Percentiles rank a stretch among this genome's conserved stretches.
phyloP scores from a whole-genome alignment of 2,888 invertebrate genomes.

The Linnaemya vulpina region DNA sequence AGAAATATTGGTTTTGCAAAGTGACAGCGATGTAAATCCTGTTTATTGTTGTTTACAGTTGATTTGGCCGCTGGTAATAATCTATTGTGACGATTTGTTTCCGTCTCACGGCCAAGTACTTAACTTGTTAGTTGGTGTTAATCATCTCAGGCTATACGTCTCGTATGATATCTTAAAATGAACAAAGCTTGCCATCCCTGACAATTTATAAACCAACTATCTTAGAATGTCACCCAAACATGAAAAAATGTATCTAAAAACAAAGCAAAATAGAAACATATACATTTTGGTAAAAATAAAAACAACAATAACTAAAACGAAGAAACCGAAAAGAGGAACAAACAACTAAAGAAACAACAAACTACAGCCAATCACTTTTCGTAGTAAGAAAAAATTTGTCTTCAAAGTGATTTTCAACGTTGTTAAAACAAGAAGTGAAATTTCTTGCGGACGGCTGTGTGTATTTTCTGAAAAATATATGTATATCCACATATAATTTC shows the following conservation, averaged over 20 bases:
- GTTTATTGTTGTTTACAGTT: too few relatives aligned
- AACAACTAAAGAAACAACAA: constrained; percentile 49
- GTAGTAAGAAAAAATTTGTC: constrained; percentile 36
- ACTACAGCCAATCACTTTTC: constrained; percentile 54
- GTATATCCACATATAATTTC: background rate
- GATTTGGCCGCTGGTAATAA: too few relatives aligned
- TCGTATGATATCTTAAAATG: too few relatives aligned
- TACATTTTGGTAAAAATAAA: background rate
- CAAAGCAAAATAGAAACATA: constrained; percentile 27
- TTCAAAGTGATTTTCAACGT: constrained; percentile 59
- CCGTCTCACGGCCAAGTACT: too few relatives aligned
- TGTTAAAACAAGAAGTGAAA: constrained; percentile 60
- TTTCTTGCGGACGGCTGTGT: constrained; percentile 19
- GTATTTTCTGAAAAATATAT: constrained; percentile 4
- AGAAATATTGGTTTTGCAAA: too few relatives aligned
- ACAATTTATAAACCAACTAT: constrained; percentile 12
- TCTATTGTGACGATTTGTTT: too few relatives aligned
- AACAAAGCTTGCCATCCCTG: background rate
- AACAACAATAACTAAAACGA: constrained; percentile 1
- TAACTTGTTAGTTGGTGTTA: too few relatives aligned
- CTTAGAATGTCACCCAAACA: constrained; percentile 48
- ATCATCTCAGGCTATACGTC: too few relatives aligned
- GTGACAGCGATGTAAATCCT: too few relatives aligned
- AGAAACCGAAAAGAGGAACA: constrained; percentile 11
- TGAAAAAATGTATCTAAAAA: background rate